phyloP scores from a whole-genome alignment of 2,797 vertebrate genomes.

The Hippocampus kuda region DNA sequence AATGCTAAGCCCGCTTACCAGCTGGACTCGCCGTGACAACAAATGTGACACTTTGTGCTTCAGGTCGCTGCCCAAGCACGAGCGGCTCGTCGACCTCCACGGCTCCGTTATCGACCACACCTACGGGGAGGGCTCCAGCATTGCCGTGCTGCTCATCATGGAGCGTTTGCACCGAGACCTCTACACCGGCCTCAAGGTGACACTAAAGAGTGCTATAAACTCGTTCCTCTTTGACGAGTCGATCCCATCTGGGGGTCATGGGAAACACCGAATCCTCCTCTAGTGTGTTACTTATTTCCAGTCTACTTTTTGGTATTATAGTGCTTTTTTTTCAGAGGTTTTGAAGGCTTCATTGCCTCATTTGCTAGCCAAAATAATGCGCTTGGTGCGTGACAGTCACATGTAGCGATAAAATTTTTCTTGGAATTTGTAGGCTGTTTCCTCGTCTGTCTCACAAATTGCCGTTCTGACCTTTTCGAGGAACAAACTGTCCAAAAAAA shows the following conservation, averaged over 20 bases:
- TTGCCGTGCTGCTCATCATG: constrained; percentile 93
- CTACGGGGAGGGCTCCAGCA: constrained; percentile 85
- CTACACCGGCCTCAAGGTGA: constrained; percentile 90
- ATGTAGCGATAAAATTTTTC: no score
- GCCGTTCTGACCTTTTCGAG: background rate
- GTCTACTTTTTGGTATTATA: no score
- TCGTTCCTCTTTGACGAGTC: no score
- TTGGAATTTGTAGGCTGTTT: no score
- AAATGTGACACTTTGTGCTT: background rate
- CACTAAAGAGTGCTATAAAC: no score
- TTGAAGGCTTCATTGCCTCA: background rate
- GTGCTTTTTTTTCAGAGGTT: no score
- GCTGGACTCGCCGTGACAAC: background rate
- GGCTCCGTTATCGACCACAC: constrained; percentile 93
- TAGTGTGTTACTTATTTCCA: no score
- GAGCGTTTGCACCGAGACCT: constrained; percentile 93
- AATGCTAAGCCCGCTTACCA: background rate
- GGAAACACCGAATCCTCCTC: no score
- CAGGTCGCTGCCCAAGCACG: constrained; percentile 88
- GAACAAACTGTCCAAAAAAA: background rate
- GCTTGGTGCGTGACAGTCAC: no score
- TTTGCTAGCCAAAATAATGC: background rate
- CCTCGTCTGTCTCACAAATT: background rate
- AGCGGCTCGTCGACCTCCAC: constrained; percentile 87
- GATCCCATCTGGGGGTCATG: no score